Conservation (phyloP, 2,888 invertebrate species). For the Xylota sylvarum region DNA sequence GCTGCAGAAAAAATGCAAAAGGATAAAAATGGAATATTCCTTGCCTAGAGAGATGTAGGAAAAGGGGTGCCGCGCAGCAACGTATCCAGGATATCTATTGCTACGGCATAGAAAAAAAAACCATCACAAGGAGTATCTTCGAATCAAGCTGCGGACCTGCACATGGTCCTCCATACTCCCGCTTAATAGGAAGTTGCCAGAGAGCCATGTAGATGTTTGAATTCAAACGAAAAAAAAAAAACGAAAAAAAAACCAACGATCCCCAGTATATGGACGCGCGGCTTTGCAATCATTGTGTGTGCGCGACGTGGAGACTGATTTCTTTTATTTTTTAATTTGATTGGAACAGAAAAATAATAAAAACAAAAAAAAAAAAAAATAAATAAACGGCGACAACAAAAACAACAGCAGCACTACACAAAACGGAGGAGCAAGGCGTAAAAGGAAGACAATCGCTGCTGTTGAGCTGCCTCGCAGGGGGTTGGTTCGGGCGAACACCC, state of each 20-base stretch:
- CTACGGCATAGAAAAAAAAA: conserved; percentile 67
- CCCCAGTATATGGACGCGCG: conserved; percentile 69
- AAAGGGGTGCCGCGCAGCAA: conserved; percentile 65
- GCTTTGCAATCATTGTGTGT: conserved; percentile 75
- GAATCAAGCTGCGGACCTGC: conserved; percentile 75
- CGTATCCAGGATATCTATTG: conserved; percentile 74
- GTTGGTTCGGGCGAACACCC: conserved; percentile 34
- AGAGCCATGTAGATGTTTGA: conserved; percentile 67
- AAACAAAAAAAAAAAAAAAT: conserved; percentile 30
- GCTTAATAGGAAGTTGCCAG: conserved; percentile 41
- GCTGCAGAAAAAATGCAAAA: conserved; percentile 75
- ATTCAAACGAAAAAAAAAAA: conserved; percentile 46
- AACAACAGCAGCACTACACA: conserved; percentile 62
- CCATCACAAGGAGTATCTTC: conserved; percentile 74
- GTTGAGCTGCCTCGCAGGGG: conserved; percentile 23
- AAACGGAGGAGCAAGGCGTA: conserved; percentile 58
- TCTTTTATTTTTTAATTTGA: conserved; percentile 79
- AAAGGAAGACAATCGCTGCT: conserved; percentile 72
- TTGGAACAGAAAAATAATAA: conserved; percentile 79
- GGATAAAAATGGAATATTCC: conserved; percentile 67
- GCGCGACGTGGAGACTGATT: conserved; percentile 75
- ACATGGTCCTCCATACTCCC: conserved; percentile 64
- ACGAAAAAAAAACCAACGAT: conserved; percentile 21
- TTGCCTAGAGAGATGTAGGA: conserved; percentile 58
- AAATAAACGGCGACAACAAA: conserved; percentile 70